These are phyloP conservation scores for Platorchestia sp. DNA, from an alignment of 1,140 invertebrate genomes.

Conservation along the genomic window DNA sequence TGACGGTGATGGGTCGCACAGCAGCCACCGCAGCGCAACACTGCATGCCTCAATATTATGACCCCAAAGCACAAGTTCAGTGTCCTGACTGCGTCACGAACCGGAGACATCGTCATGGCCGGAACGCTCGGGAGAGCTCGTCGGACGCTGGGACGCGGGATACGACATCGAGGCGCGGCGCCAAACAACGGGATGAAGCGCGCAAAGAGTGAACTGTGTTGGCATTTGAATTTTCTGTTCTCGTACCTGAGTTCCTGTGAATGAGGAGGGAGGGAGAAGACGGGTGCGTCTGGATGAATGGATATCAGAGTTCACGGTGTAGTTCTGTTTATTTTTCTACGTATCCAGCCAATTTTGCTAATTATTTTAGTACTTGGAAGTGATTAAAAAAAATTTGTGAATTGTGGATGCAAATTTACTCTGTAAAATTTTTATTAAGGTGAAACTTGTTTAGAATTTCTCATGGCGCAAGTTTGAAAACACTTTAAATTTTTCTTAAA, in stretches of 20 bases:
- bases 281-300: not conserved
- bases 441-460: not conserved
- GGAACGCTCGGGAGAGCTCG: not conserved
- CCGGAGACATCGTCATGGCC: not conserved
- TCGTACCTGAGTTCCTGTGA: not conserved
- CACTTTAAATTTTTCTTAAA: not conserved
- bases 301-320: not conserved
- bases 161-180: too few species aligned
- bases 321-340: not conserved
- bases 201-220: not conserved
- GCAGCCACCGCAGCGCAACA: not conserved
- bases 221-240: not conserved
- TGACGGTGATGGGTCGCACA: conserved; percentile 11
- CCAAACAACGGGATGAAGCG: not conserved
- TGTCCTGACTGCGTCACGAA: not conserved
- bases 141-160: not conserved
- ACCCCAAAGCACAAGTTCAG: not conserved
- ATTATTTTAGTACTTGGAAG: too few species aligned
- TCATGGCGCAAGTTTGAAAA: not conserved
- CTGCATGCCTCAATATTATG: not conserved
- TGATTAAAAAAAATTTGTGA: not conserved
- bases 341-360: too few species aligned
- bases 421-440: not conserved
- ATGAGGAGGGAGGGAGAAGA: not conserved
- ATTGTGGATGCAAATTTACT: not conserved